Percentiles rank a stretch among this genome's conserved stretches.
These are phyloP conservation scores for Thripadectes ignobilis DNA, from an alignment of 2,797 vertebrate genomes.

Conservation along the genomic window DNA sequence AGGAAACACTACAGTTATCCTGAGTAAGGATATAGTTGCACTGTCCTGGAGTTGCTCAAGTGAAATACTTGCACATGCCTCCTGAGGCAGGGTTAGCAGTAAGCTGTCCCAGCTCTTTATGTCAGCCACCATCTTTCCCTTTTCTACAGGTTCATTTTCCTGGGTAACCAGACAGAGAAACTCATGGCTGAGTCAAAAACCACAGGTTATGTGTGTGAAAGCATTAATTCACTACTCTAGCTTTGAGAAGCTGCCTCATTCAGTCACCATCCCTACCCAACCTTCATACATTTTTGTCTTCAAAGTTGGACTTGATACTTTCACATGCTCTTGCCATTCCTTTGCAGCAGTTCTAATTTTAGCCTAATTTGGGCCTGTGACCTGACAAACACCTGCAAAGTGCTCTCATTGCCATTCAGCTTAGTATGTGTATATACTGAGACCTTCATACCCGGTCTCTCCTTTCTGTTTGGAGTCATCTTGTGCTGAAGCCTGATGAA, in stretches of 20 bases:
- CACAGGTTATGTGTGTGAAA: neutral
- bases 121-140: neutral
- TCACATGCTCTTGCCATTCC: neutral
- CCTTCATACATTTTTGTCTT: neutral
- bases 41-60: neutral
- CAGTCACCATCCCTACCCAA: neutral
- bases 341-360: neutral
- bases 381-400: neutral
- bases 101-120: neutral
- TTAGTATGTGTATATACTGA: neutral
- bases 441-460: neutral
- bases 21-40: neutral
- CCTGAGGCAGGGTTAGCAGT: neutral
- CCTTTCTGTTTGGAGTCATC: neutral
- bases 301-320: neutral
- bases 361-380: neutral
- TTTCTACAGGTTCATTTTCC: neutral
- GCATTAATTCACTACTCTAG: neutral
- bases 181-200: neutral
- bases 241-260: neutral
- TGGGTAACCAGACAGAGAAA: neutral
- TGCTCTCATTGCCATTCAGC: neutral
- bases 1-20: neutral
- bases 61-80: accelerated
- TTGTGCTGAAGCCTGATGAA: slow-evolving; percentile 7